phyloP scores from a whole-genome alignment of 1,140 invertebrate genomes.

The Diachasmimorpha longicaudata region DNA sequence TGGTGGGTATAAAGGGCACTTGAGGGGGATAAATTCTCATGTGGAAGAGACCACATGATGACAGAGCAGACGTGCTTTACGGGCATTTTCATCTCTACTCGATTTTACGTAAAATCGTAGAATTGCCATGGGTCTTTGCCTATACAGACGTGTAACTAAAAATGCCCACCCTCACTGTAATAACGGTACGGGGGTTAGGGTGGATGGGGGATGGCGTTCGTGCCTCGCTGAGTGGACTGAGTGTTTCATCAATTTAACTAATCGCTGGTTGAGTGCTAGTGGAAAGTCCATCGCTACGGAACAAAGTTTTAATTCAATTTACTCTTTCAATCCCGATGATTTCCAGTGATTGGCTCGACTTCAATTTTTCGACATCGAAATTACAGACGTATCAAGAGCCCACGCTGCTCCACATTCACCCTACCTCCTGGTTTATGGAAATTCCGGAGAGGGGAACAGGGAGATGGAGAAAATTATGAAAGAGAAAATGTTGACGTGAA shows the following conservation, averaged over 20 bases:
- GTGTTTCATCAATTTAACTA: conserved; percentile 20
- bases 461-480: not conserved
- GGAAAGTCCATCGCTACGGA: conserved; percentile 10
- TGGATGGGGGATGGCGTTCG: not conserved
- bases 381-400: not conserved
- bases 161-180: not conserved
- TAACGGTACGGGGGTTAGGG: not conserved
- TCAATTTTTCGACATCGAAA: not conserved
- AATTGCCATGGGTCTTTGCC: not conserved
- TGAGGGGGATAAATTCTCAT: not conserved
- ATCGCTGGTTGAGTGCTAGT: conserved; percentile 9
- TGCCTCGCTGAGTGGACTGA: conserved; percentile 20
- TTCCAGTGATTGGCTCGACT: not conserved
- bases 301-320: conserved; percentile 19
- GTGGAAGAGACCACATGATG: conserved; percentile 7
- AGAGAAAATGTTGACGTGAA: not conserved
- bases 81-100: conserved; percentile 9
- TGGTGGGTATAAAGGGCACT: not conserved
- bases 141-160: not conserved
- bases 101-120: not conserved
- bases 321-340: not conserved
- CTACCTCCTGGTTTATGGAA: not conserved
- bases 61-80: conserved; percentile 25
- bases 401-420: not conserved
- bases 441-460: not conserved